Evolutionary conservation across 2,888 invertebrate genomes (phyloP).

Genomic region (Ochropleura leucogaster): DNA sequence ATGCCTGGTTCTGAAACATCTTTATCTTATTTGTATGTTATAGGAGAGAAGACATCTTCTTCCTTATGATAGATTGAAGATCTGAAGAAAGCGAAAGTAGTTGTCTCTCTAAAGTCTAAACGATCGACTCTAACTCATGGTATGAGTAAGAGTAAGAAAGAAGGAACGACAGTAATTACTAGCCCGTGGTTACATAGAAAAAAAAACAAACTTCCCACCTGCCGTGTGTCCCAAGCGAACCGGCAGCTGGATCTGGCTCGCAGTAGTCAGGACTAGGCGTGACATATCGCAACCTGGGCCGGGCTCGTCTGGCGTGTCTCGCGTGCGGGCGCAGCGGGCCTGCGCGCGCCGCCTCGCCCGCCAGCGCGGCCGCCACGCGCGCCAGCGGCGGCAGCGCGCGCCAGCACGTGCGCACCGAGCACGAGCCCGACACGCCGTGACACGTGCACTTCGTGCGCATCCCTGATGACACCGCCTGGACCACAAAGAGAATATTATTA

Average conservation of each 20-base stretch:
- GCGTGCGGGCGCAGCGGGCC: slow-evolving; percentile 81
- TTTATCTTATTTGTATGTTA: background rate
- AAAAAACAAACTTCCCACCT: slow-evolving; percentile 87
- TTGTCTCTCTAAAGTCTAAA: background rate
- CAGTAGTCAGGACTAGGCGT: slow-evolving; percentile 96
- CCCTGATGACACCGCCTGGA: slow-evolving; percentile 91
- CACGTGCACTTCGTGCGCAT: slow-evolving; percentile 94
- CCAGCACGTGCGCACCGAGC: slow-evolving; percentile 96
- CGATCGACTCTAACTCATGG: too few relatives aligned
- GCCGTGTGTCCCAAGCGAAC: slow-evolving; percentile 94
- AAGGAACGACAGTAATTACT: too few relatives aligned
- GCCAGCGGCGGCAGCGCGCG: slow-evolving; percentile 92
- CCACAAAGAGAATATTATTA: background rate
- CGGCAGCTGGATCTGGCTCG: slow-evolving; percentile 93
- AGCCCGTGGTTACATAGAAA: too few relatives aligned
- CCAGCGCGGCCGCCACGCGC: slow-evolving; percentile 91
- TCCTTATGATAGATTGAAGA: background rate
- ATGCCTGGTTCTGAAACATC: background rate
- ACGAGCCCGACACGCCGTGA: slow-evolving; percentile 96
- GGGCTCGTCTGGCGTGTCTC: slow-evolving; percentile 80
- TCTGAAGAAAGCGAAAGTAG: background rate
- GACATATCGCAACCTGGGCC: slow-evolving; percentile 93
- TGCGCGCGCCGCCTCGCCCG: slow-evolving; percentile 83
- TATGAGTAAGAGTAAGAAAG: too few relatives aligned
- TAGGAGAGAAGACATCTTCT: background rate